Conservation (phyloP, 2,797 vertebrate genomes). For the Helicolenus hilgendorfi region DNA sequence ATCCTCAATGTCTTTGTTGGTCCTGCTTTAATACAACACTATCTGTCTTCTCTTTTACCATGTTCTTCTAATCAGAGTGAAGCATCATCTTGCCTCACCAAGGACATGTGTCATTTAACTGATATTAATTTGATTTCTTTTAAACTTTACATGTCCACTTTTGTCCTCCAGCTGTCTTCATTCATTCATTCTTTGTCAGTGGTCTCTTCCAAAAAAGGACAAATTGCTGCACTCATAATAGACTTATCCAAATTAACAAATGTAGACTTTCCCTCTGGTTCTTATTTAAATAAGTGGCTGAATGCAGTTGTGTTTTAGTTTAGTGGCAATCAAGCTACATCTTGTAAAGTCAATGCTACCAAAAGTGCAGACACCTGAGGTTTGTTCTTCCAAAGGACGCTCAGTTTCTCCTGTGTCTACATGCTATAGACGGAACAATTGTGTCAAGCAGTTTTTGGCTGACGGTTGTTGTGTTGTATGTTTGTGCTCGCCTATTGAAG, state of each 20-base stretch:
- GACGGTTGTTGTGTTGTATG: constrained; percentile 51
- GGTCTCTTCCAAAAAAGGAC: neutral
- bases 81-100: neutral
- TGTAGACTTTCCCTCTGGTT: neutral
- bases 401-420: neutral
- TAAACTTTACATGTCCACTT: neutral
- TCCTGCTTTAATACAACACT: neutral
- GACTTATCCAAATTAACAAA: neutral
- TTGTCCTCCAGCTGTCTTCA: fast-evolving
- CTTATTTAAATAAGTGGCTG: neutral
- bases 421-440: constrained; percentile 2
- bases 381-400: constrained; percentile 24
- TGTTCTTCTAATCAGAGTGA: neutral
- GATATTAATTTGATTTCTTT: neutral
- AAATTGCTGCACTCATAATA: neutral
- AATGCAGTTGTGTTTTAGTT: neutral
- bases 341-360: neutral
- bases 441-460: constrained; percentile 34
- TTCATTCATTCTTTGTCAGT: neutral
- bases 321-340: neutral
- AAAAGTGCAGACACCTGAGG: neutral
- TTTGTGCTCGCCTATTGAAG: constrained; percentile 77
- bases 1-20: neutral
- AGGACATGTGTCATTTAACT: neutral
- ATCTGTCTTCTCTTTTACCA: neutral